Percentiles rank a stretch among this genome's conserved stretches.
phyloP scores from a whole-genome alignment of 1,140 invertebrate genomes.

The Apis mellifera region Amel_HAv3.1 CM009932.2:12102501-12103000 shows the following conservation, averaged over 20 bases:
- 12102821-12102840: not conserved
- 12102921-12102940: conserved; percentile 18
- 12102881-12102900: conserved; percentile 2
- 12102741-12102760: no score
- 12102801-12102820: no score
- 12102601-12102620: not conserved
- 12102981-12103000: not conserved
- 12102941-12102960: not conserved
- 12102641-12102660: no score
- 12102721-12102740: not conserved
- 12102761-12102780: not conserved
- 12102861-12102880: not conserved
- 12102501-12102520: not conserved
- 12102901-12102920: not conserved
- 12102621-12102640: not conserved
- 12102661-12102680: not conserved
- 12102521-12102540: not conserved
- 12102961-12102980: conserved; percentile 23
- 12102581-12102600: no score
- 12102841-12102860: not conserved
- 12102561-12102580: not conserved
- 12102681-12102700: not conserved
- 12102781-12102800: not conserved
- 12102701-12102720: not conserved
- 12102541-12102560: not conserved